Base-by-base conservation (phyloP, 1,140 invertebrate genomes). In the Dryas iulia region DNA sequence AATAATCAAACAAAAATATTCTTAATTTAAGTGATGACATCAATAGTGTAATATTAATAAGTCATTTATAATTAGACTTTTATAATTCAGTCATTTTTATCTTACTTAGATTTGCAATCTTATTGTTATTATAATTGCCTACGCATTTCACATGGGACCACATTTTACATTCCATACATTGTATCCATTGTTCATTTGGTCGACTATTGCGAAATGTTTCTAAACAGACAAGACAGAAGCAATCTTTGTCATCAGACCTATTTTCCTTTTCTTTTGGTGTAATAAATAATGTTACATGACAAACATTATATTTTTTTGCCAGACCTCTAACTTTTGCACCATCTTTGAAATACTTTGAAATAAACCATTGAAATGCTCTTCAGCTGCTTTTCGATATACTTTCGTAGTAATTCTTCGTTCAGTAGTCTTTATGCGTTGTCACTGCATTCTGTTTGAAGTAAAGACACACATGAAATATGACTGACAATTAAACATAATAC, bases 311-410 rank as follows among this genome's bases (percentile, higher is more conserved):
- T 31, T 66, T 72, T 72, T 74, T 72, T 74, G 66, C 69, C 57
- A 71, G 54, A 21, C 8, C 59, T 68, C 72, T 71, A 54, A 71
- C 63, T 66, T 33, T 70, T 65, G 59, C 31, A 62, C 35, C 60
- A 69, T 72, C 59, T 69, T 59, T 69, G n/a, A n/a, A n/a, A n/a
- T n/a, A n/a, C n/a, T n/a, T n/a, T n/a, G n/a, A n/a, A n/a, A n/a
- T n/a, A n/a, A n/a, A n/a, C n/a, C n/a, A n/a, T n/a, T n/a, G n/a
- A 53, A 72, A 73, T 76, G 69, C 60, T 75, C 69, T 54, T 72
- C 73, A 69, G 73, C n/a, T n/a, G n/a, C n/a, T n/a, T n/a, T n/a
- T n/a, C n/a, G n/a, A n/a, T n/a, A n/a, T n/a, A n/a, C n/a, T n/a
- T n/a, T n/a, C n/a, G n/a, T n/a, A n/a, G n/a, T n/a, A n/a, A n/a